phyloP scores from a whole-genome alignment of 1,140 invertebrate genomes.

The Drosophila eugracilis region DNA sequence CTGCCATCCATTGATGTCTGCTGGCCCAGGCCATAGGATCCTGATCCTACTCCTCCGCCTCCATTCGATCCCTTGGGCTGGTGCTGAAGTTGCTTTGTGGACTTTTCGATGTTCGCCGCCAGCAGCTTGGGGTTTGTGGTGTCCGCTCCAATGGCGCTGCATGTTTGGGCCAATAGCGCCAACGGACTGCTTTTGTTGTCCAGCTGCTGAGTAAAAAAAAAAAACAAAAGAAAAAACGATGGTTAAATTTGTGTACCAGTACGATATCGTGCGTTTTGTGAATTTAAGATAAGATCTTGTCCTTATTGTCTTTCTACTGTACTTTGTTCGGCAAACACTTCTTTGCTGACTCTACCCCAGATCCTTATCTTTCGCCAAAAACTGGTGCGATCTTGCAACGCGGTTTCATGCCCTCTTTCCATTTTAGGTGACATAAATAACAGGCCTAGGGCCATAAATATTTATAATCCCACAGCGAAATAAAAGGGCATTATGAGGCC shows the following conservation, averaged over 20 bases:
- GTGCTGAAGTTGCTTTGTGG: slow-evolving; percentile 85
- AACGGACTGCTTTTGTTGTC: slow-evolving; percentile 98
- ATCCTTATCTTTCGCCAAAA: slow-evolving; percentile 47
- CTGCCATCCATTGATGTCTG: slow-evolving; percentile 70
- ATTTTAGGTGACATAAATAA: slow-evolving; percentile 56
- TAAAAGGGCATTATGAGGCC: slow-evolving; percentile 53
- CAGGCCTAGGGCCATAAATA: slow-evolving; percentile 49
- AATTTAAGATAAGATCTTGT: slow-evolving; percentile 38
- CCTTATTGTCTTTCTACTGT: slow-evolving; percentile 44
- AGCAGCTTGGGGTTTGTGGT: slow-evolving; percentile 89
- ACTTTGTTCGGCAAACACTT: slow-evolving; percentile 57
- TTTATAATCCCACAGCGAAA: slow-evolving; percentile 40
- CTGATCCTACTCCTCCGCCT: slow-evolving; percentile 6
- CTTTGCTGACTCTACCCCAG: slow-evolving; percentile 13
- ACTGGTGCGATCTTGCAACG: slow-evolving; percentile 30
- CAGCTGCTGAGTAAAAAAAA: slow-evolving; percentile 90
- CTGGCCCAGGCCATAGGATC: slow-evolving; percentile 28
- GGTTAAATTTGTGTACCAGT: slow-evolving; percentile 7
- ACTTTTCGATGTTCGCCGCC: slow-evolving; percentile 89
- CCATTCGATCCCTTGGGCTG: slow-evolving; percentile 39
- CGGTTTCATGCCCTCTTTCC: slow-evolving; percentile 1
- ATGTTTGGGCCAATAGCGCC: slow-evolving; percentile 96
- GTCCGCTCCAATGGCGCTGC: slow-evolving; percentile 97
- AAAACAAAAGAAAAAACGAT: not conserved
- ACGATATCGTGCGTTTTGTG: slow-evolving; percentile 52